Percentiles rank a stretch among this genome's conserved stretches.
Evolutionary conservation across 1,140 invertebrate species (phyloP).

Genomic region (Drosophila tropicalis): DNA sequence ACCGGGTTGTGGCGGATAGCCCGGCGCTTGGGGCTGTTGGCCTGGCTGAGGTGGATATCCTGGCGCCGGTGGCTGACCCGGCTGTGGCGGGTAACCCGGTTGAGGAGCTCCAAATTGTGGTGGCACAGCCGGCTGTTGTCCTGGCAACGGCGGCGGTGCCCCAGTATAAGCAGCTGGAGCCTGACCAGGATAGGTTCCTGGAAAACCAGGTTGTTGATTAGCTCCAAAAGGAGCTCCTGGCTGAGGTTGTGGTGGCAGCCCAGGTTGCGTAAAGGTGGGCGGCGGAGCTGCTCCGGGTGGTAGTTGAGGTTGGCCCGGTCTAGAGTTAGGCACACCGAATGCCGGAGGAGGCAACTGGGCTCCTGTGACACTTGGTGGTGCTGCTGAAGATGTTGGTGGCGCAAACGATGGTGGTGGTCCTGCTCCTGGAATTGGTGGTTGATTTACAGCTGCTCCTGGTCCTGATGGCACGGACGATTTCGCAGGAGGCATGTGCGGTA

Average conservation of each 20-base stretch:
- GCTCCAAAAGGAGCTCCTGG: constrained; percentile 33
- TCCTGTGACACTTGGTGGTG: constrained; percentile 36
- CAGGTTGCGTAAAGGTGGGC: constrained; percentile 20
- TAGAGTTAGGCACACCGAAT: constrained; percentile 30
- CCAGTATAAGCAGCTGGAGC: constrained; percentile 42
- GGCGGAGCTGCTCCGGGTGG: constrained; percentile 21
- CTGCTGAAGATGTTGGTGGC: constrained; percentile 37
- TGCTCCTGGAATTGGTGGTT: constrained; percentile 27
- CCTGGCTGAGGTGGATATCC: constrained; percentile 61
- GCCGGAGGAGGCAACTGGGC: constrained; percentile 21
- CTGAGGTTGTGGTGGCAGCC: constrained; percentile 36
- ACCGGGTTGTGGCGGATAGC: constrained; percentile 65
- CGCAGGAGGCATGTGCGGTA: constrained; percentile 73
- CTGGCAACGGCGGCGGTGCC: constrained; percentile 55
- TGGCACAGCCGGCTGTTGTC: constrained; percentile 42
- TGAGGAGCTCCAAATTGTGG: constrained; percentile 43
- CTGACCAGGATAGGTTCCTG: constrained; percentile 31
- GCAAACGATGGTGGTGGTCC: constrained; percentile 13
- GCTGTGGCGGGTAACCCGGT: constrained; percentile 57
- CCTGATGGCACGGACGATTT: constrained; percentile 45
- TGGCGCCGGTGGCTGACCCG: constrained; percentile 63
- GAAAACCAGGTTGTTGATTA: constrained; percentile 32
- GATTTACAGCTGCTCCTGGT: constrained; percentile 6
- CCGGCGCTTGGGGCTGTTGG: constrained; percentile 46
- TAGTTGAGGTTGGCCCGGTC: constrained; percentile 43